A percentile compares a stretch with the other conserved stretches of the same genome.
These are phyloP conservation scores for Chironomus riparius DNA, from an alignment of 2,888 invertebrate species.

Conservation along the genomic window DNA sequence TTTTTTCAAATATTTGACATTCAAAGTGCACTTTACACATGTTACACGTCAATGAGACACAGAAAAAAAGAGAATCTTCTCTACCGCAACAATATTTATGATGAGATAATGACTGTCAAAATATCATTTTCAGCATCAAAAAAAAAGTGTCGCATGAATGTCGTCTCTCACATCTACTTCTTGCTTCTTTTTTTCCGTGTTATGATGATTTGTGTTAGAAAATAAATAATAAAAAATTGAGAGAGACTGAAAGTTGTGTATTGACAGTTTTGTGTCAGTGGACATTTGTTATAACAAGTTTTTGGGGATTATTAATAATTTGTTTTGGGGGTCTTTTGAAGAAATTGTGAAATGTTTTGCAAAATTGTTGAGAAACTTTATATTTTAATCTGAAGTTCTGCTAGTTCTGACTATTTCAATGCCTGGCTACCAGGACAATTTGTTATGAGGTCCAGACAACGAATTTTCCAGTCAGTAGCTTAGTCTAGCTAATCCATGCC, in stretches of 20 bases:
- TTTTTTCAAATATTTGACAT: background rate
- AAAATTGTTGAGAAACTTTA: no score
- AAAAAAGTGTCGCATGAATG: background rate
- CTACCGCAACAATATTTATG: constrained; percentile 1
- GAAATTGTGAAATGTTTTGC: no score
- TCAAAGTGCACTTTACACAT: background rate
- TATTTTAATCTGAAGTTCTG: no score
- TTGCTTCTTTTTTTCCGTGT: background rate
- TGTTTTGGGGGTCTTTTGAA: no score
- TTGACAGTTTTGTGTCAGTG: no score
- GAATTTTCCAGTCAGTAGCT: no score
- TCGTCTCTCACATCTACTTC: background rate
- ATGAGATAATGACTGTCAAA: constrained; percentile 23
- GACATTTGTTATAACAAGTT: no score
- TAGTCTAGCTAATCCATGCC: no score
- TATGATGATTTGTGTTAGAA: background rate
- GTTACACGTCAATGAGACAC: background rate
- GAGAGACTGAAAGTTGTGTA: background rate
- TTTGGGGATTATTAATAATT: no score
- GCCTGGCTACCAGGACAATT: no score
- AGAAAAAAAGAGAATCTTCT: background rate
- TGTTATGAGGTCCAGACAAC: no score
- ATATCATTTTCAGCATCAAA: background rate
- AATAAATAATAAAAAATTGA: background rate
- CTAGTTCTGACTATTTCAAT: no score